Evolutionary conservation across 2,888 invertebrate genomes (phyloP), one percentile per base, ranked within the genome.

Genomic region (Erannis defoliaria): DNA sequence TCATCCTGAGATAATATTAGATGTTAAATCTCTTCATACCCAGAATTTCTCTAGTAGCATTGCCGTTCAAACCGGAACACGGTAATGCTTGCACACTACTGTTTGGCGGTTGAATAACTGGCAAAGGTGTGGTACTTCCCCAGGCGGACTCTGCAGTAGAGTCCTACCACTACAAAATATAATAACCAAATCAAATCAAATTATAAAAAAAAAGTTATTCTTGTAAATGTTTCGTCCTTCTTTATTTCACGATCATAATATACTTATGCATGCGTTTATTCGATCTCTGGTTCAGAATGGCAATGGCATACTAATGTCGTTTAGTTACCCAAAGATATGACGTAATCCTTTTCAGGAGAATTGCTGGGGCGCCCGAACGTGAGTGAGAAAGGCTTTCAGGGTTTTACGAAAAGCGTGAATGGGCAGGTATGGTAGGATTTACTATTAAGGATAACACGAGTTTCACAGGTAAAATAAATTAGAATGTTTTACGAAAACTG

Each of bases 231-330:
- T 21, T 18, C 10, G 9, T 40, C 1, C 1, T 12, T 42, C 1
- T 12, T 21, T n/a, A 54, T 60, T 49, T 5, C 33, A 2, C 19
- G 4, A 33, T 16, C 26, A 19, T 19, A 23, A 26, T 19, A 21
- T 26, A 46, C 18, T 31, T 26, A n/a, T 23, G 42, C 10, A 54
- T 46, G 21, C 26, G 40, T 26, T 59, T 26, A 23, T 33, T 19
- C 42, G 35, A 35, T 35, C 53, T 43, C 19, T 54, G 35, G 48
- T 31, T 53, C 40, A 35, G 46, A 26, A 40, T 42, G 54, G 42
- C 19, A 12, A 35, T 49, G 42, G 54, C 54, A 54, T 60, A 54
- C 59, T 54, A 60, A 54, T 60, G 54, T 60, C 59, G 48, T 54
- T 51, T 59, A 43, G 58, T 58, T 31, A 35, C 48, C 12, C 18